Conservation (phyloP, 2,888 invertebrate genomes). For the Leucania comma region DNA sequence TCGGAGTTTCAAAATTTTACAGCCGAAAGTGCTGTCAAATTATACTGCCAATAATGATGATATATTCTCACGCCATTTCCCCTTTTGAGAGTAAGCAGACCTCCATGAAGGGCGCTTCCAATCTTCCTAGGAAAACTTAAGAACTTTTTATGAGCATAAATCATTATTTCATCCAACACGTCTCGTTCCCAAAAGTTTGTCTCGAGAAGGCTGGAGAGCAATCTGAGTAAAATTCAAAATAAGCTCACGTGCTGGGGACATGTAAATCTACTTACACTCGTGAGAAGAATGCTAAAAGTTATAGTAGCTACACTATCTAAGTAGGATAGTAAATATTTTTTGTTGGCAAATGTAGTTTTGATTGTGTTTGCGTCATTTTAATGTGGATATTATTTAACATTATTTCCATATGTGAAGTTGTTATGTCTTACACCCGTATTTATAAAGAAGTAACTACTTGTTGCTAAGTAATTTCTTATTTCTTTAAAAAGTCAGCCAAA, state of each 20-base stretch:
- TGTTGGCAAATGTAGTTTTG: conserved; percentile 38
- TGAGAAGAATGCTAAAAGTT: conserved; percentile 79
- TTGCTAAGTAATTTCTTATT: too few relatives aligned
- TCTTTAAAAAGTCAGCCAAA: too few relatives aligned
- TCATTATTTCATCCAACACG: conserved; percentile 68
- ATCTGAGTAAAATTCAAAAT: conserved; percentile 84
- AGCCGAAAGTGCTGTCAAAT: neutral
- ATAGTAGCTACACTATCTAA: conserved; percentile 68
- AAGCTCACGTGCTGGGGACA: conserved; percentile 85
- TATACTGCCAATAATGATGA: conserved; percentile 45
- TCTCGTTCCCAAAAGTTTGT: conserved; percentile 64
- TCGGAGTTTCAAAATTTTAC: neutral
- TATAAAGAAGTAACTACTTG: too few relatives aligned
- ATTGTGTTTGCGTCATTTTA: conserved; percentile 35
- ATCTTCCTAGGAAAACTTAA: conserved; percentile 39
- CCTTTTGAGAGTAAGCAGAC: conserved; percentile 31
- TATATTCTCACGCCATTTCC: conserved; percentile 29
- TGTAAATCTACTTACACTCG: conserved; percentile 88
- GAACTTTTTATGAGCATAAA: conserved; percentile 62
- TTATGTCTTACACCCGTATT: too few relatives aligned
- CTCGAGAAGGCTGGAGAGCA: conserved; percentile 70
- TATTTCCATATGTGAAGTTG: too few relatives aligned
- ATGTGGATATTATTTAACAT: too few relatives aligned
- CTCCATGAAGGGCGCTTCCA: conserved; percentile 35
- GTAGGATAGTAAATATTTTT: conserved; percentile 59